Conservation (phyloP, 2,888 invertebrate species). For the Lasiommata megera region DNA sequence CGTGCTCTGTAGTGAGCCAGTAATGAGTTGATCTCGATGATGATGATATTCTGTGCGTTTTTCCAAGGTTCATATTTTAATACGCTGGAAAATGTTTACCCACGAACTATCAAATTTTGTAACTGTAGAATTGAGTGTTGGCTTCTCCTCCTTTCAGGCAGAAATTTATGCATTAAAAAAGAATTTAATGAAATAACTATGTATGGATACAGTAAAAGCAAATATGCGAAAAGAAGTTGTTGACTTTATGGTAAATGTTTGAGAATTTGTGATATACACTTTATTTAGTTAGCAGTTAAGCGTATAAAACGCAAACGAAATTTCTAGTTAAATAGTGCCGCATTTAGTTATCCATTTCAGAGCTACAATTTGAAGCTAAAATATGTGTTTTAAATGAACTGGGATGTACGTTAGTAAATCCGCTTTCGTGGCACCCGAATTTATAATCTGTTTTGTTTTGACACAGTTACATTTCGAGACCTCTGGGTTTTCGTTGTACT, state of each 20-base stretch:
- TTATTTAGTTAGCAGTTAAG: not conserved
- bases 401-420: not conserved
- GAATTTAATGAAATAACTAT: no score
- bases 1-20: no score
- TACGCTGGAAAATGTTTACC: no score
- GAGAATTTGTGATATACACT: not conserved
- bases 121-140: no score
- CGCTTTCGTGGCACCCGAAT: not conserved
- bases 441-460: not conserved
- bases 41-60: no score
- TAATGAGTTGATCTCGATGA: no score
- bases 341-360: constrained; percentile 19
- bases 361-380: constrained; percentile 18
- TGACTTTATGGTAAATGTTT: not conserved
- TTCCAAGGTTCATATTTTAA: no score
- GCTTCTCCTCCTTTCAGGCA: no score
- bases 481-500: not conserved
- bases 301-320: not conserved
- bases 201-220: no score
- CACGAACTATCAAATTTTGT: no score
- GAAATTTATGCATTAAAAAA: no score
- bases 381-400: constrained; percentile 6
- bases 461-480: not conserved
- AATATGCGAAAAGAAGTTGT: no score
- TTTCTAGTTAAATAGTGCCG: not conserved